These are phyloP conservation scores for Agapornis roseicollis DNA, from an alignment of 2,113 vertebrate genomes.

Conservation along the genomic window DNA sequence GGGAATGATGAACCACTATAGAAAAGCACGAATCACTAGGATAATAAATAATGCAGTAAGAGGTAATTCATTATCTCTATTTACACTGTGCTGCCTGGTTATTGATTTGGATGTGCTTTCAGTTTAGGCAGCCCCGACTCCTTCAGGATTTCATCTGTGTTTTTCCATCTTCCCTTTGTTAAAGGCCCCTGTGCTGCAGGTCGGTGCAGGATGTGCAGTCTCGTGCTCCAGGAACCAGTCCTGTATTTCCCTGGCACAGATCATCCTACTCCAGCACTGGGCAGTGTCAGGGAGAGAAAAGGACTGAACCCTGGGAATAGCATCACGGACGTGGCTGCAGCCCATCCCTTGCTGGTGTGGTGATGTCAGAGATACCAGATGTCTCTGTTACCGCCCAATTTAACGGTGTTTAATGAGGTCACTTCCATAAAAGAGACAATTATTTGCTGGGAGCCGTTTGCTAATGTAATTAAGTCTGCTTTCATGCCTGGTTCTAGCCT, in stretches of 20 bases:
- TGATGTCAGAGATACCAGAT: slow-evolving; percentile 47
- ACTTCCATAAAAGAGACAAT: slow-evolving; percentile 47
- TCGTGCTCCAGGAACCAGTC: fast-evolving
- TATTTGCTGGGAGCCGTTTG: slow-evolving; percentile 56
- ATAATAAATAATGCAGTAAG: slow-evolving; percentile 16
- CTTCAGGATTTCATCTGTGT: background rate
- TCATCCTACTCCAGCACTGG: fast-evolving
- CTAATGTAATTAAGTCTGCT: slow-evolving; percentile 9
- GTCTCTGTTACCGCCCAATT: background rate
- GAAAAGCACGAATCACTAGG: background rate
- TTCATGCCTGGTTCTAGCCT: background rate
- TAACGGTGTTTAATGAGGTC: slow-evolving; percentile 41
- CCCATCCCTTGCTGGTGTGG: background rate
- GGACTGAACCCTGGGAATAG: fast-evolving
- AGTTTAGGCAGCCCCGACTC: background rate
- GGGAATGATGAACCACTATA: background rate
- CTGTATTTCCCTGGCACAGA: background rate
- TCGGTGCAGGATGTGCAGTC: fast-evolving
- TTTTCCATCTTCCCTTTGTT: background rate
- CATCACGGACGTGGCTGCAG: fast-evolving
- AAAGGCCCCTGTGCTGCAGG: fast-evolving
- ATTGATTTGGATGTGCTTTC: background rate
- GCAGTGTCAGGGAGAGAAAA: background rate
- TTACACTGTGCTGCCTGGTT: background rate
- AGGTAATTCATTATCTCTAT: background rate